phyloP scores from a whole-genome alignment of 92 coral and sea anemone genomes.

The Siderastrea radians region DNA sequence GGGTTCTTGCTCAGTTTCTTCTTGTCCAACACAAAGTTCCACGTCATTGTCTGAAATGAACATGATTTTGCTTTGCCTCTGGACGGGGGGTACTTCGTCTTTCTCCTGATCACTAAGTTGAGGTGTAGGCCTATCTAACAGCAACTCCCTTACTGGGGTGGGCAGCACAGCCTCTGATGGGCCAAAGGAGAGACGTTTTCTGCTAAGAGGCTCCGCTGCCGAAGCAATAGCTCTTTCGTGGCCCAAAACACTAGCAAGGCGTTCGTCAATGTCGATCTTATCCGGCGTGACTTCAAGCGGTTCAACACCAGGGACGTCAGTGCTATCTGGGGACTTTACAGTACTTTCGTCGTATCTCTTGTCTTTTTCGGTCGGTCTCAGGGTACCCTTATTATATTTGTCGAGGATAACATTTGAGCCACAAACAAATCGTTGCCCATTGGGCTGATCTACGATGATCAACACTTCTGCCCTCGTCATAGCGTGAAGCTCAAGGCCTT shows the following conservation, averaged over 20 bases:
- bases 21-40: neutral
- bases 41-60: slow-evolving; percentile 14
- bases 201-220: neutral
- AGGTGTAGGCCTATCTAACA: slow-evolving; percentile 11
- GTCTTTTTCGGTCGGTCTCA: slow-evolving; percentile 14
- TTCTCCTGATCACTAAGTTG: slow-evolving; percentile 16
- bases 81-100: slow-evolving; percentile 11
- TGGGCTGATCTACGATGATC: slow-evolving; percentile 7
- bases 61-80: slow-evolving; percentile 1
- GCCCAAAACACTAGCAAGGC: slow-evolving; percentile 9
- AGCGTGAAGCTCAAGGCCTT: slow-evolving; percentile 14
- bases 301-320: slow-evolving; percentile 20
- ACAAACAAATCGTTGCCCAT: slow-evolving; percentile 19
- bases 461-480: slow-evolving; percentile 28
- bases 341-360: neutral
- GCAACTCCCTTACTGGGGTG: slow-evolving; percentile 16
- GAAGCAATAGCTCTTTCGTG: neutral
- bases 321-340: neutral
- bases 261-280: neutral
- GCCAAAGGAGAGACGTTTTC: neutral
- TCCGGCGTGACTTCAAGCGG: slow-evolving; percentile 1
- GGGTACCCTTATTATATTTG: slow-evolving; percentile 9
- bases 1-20: neutral
- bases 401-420: slow-evolving; percentile 14
- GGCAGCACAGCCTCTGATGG: slow-evolving; percentile 3